These are phyloP conservation scores for Mesocricetus auratus DNA, from an alignment of 2,113 vertebrate species.

Conservation along the genomic window DNA sequence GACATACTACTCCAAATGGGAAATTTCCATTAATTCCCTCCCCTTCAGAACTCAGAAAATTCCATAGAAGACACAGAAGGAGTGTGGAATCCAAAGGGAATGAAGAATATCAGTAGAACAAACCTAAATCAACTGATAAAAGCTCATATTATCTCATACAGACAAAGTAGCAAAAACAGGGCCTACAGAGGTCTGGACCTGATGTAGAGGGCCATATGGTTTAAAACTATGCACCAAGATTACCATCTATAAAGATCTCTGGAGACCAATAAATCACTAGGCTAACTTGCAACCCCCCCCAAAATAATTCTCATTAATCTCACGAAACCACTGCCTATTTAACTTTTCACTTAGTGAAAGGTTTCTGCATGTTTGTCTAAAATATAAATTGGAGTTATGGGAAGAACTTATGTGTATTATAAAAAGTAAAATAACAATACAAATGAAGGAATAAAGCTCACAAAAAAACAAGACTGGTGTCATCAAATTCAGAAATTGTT, in stretches of 20 bases:
- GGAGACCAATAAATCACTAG: background rate
- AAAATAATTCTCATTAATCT: background rate
- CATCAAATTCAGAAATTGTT: slow-evolving; percentile 78
- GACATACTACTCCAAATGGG: background rate
- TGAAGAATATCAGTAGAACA: background rate
- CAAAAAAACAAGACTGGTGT: slow-evolving; percentile 36
- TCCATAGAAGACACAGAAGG: background rate
- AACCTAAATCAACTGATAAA: background rate
- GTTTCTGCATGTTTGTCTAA: background rate
- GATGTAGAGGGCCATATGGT: too few species aligned
- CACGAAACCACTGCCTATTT: background rate
- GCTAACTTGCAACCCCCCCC: background rate
- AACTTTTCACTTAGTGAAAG: background rate
- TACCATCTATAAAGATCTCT: background rate
- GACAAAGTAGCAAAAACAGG: background rate
- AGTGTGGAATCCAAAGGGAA: background rate
- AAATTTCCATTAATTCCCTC: background rate
- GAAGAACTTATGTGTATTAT: background rate
- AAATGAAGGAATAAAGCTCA: background rate
- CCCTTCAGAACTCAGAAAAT: background rate
- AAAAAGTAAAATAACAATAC: background rate
- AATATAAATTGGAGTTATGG: background rate
- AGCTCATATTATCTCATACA: background rate
- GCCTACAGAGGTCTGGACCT: background rate
- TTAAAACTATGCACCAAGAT: background rate